phyloP scores from a whole-genome alignment of 2,797 vertebrate species.

The Silurus lanzhouensis region DNA sequence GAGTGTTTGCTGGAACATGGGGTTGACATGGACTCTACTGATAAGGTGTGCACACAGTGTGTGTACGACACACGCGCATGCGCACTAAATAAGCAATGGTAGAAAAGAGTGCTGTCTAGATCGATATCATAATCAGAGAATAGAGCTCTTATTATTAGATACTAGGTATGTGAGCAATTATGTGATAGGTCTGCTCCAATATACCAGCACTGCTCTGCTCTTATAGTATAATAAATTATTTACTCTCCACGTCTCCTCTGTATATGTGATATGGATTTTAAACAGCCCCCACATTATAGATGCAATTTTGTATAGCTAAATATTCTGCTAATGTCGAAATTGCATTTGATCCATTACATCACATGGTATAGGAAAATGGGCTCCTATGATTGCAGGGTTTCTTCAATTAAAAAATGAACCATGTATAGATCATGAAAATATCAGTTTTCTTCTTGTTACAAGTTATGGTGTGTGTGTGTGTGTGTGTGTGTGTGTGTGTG shows the following conservation, averaged over 20 bases:
- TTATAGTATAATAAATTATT: constrained; percentile 9
- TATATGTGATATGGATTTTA: constrained; percentile 3
- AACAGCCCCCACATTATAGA: not conserved
- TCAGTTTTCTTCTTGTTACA: not conserved
- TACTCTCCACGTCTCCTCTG: not conserved
- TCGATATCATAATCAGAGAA: not conserved
- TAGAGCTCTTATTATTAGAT: not conserved
- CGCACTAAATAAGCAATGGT: not conserved
- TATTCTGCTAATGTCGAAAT: constrained; percentile 2
- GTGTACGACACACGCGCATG: not conserved
- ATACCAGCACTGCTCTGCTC: not conserved
- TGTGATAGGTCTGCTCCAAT: not conserved
- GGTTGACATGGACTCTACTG: constrained; percentile 83
- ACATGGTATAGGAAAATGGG: not conserved
- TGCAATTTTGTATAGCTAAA: not conserved
- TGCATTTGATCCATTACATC: not conserved
- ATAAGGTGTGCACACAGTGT: constrained; percentile 79
- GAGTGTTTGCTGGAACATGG: constrained; percentile 87
- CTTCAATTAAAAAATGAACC: not conserved
- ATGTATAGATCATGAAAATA: not conserved
- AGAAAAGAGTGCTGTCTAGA: not conserved
- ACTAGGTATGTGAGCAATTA: not conserved
- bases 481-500: too few relatives aligned
- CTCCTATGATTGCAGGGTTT: not conserved
- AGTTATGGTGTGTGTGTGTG: not conserved